Base-by-base conservation (phyloP, 2,888 invertebrate species). In the Cabera pusaria region DNA sequence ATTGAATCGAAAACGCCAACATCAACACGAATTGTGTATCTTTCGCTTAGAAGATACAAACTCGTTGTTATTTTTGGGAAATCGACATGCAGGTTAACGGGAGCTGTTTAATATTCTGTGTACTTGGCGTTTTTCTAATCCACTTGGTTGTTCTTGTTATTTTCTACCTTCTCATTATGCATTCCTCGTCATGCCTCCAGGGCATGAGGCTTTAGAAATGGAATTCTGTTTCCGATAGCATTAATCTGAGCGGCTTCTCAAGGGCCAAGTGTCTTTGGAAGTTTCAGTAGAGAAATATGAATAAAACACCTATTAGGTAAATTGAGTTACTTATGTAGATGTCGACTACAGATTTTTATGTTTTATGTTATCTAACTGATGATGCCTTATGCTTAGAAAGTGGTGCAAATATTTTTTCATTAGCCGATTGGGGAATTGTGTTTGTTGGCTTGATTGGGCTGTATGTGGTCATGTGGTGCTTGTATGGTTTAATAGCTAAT, bases 41-140 rank as follows among this genome's bases (percentile, higher is more conserved):
- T 48, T 50, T 27, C 46, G 44, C 35, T 43, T 41, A 27, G 29
- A 35, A 35, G 42, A 29, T 44, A 45, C 40, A 35, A 29, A 34
- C 41, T 42, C 26, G 6, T 44, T 44, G 41, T 53, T 52, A 44
- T 27, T 38, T 36, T 44, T 36, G 34, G 43, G 17, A 37, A 48
- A 42, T 50, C 42, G 42, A 47, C 49, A 33, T 47, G 40, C 41
- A 47, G 47, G 45, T 51, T 46, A 37, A 16, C 48, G 43, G 39
- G 47, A 32, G 18, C 46, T 51, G 49, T 47, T 65, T 60, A 56
- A 55, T 60, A 67, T 67, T 66, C 49, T 52, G 51, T 47, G 38
- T 52, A 50, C 47, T 49, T 43, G 41, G 41, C 48, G 49, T 50
- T 49, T 42, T 54, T 62, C 46, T 62, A 54, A 59, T 65, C 57